These are phyloP conservation scores for Agrenia bidenticulata DNA, from an alignment of 2,888 invertebrate genomes.

Conservation along the genomic window DNA sequence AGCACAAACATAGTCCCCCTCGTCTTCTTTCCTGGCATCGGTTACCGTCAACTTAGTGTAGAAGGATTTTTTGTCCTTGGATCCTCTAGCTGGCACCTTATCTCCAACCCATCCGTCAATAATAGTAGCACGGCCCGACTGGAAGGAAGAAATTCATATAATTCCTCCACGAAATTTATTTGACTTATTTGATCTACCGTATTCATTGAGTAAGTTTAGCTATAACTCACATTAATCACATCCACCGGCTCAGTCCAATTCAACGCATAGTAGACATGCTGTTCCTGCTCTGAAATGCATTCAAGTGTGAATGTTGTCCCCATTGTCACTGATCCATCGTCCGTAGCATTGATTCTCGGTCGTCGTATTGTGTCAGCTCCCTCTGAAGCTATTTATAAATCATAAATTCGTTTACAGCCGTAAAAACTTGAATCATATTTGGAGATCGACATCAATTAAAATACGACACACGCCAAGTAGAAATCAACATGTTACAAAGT, in stretches of 20 bases:
- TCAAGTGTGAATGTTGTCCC: constrained; percentile 26
- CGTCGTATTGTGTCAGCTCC: background rate
- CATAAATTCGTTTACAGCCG: too few species aligned
- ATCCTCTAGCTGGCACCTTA: background rate
- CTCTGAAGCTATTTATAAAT: background rate
- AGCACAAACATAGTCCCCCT: constrained; percentile 52
- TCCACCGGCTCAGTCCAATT: constrained; percentile 32
- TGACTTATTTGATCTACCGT: background rate
- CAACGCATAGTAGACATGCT: constrained; percentile 10
- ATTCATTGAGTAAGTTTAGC: too few species aligned
- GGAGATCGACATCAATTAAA: too few species aligned
- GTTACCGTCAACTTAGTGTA: constrained; percentile 28
- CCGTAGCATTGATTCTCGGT: constrained; percentile 21
- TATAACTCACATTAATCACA: constrained; percentile 23
- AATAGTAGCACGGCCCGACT: constrained; percentile 26
- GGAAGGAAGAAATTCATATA: too few species aligned
- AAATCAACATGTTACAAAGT: too few species aligned
- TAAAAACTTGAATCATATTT: too few species aligned
- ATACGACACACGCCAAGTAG: too few species aligned
- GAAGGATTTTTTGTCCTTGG: constrained; percentile 16
- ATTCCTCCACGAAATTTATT: too few species aligned
- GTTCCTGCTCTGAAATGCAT: constrained; percentile 21
- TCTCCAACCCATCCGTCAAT: background rate
- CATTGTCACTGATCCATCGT: constrained; percentile 18
- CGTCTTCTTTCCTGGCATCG: constrained; percentile 49